phyloP scores from a whole-genome alignment of 2,797 vertebrate genomes.

The Hypotaenidia philippensis region DNA sequence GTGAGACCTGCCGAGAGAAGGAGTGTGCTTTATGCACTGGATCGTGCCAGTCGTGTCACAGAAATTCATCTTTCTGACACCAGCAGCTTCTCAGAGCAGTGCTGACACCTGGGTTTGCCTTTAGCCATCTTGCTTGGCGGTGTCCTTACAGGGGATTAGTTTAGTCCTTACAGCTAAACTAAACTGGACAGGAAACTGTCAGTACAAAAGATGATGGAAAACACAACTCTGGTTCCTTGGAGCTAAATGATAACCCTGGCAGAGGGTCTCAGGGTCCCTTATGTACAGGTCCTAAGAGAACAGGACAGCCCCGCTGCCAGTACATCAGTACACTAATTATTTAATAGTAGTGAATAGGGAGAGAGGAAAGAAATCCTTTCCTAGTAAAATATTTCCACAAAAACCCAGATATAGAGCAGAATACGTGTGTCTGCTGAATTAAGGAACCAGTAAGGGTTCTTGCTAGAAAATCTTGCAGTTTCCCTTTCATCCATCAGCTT shows the following conservation, averaged over 20 bases:
- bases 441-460: background rate
- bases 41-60: background rate
- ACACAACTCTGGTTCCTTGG: background rate
- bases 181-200: background rate
- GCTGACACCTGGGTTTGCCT: background rate
- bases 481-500: background rate
- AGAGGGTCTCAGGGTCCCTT: background rate
- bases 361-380: background rate
- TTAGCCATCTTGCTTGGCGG: background rate
- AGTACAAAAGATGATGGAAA: background rate
- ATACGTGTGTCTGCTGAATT: background rate
- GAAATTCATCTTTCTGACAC: background rate
- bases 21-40: accelerated
- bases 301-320: background rate
- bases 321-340: background rate
- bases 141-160: background rate
- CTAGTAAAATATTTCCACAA: background rate
- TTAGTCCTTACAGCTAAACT: too few relatives aligned
- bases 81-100: background rate
- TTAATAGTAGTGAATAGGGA: background rate
- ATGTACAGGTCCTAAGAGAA: accelerated
- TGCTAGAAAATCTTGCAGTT: background rate
- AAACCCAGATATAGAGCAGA: background rate
- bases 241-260: background rate
- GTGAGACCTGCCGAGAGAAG: background rate